These are phyloP conservation scores for Saimiri boliviensis DNA, from an alignment of 2,113 vertebrate genomes.

Conservation along the genomic window DNA sequence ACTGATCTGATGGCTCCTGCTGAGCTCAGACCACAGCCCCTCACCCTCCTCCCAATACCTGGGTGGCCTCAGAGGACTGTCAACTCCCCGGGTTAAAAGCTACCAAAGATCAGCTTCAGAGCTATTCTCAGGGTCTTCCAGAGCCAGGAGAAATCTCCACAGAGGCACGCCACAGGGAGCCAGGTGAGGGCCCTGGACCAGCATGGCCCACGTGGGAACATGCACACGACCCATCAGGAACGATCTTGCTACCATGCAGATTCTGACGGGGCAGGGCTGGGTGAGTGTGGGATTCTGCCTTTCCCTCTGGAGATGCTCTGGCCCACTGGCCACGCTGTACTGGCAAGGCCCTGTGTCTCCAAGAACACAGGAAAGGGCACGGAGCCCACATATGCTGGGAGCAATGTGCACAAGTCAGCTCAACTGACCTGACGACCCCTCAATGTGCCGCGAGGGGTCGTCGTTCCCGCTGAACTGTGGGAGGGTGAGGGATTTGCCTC, in stretches of 20 bases:
- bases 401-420: neutral
- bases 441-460: too few species aligned
- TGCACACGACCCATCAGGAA: neutral
- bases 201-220: accelerated
- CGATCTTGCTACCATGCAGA: accelerated
- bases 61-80: neutral
- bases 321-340: neutral
- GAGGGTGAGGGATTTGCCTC: neutral
- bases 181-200: neutral
- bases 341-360: neutral
- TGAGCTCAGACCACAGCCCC: neutral
- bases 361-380: neutral
- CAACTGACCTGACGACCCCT: too few species aligned
- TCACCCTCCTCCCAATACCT: neutral
- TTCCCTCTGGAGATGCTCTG: too few species aligned
- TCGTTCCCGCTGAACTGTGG: too few species aligned
- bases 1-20: neutral
- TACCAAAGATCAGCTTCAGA: neutral
- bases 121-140: neutral
- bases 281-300: neutral
- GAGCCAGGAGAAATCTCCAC: neutral
- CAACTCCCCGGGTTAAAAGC: neutral
- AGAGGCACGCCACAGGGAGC: neutral
- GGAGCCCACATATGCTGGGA: neutral
- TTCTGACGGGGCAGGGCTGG: neutral